Conservation (phyloP, 2,113 vertebrate species). For the Hipposideros armiger region DNA sequence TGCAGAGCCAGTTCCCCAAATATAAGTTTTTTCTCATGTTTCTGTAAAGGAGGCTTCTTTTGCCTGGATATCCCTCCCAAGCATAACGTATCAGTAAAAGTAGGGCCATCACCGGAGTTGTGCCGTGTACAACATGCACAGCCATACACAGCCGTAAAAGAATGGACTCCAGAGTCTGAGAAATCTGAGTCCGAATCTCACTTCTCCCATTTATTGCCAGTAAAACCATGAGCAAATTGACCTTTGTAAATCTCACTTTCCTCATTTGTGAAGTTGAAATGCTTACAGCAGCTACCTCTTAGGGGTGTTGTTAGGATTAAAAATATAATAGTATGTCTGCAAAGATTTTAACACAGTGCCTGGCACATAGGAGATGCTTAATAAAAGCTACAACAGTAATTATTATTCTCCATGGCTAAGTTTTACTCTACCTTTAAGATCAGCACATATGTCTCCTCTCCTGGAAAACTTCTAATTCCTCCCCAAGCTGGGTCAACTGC, state of each 20-base stretch:
- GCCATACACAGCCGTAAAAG: neutral
- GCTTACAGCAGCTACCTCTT: neutral
- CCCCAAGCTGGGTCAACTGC: neutral
- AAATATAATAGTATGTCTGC: neutral
- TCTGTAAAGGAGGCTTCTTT: neutral
- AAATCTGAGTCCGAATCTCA: neutral
- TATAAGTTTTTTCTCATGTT: neutral
- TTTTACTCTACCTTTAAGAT: slow-evolving; percentile 40
- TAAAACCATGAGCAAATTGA: neutral
- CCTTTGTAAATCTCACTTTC: slow-evolving; percentile 28
- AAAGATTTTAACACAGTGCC: neutral
- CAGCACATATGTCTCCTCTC: neutral
- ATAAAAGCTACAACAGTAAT: neutral
- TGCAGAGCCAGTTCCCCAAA: neutral
- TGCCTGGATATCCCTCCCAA: neutral
- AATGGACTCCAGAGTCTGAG: neutral
- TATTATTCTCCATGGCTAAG: neutral
- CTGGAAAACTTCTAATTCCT: neutral
- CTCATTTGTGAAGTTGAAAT: slow-evolving; percentile 33
- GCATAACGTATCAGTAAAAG: neutral
- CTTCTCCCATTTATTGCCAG: neutral
- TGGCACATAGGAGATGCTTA: neutral
- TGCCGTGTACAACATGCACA: neutral
- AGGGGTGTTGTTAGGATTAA: neutral
- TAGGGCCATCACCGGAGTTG: neutral